phyloP scores from a whole-genome alignment of 64 coral and sea anemone genomes.

The Astreopora myriophthalma region DNA sequence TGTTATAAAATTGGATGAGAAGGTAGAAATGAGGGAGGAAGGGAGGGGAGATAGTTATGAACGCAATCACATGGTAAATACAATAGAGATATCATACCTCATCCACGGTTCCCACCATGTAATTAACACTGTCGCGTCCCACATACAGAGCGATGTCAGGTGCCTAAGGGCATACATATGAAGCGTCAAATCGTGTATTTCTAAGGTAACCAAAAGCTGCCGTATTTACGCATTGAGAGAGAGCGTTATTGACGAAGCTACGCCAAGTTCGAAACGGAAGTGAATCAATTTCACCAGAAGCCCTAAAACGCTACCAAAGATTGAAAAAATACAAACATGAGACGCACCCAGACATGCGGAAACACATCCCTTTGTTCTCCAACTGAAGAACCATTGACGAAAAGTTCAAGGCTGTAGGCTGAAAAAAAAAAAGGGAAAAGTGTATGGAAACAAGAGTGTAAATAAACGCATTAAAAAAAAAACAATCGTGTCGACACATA shows the following conservation, averaged over 20 bases:
- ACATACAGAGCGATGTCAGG: slow-evolving; percentile 47
- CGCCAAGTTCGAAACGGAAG: too few relatives aligned
- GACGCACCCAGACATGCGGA: slow-evolving; percentile 67
- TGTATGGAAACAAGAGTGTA: background rate
- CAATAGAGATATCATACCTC: slow-evolving; percentile 69
- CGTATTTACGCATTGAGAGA: too few relatives aligned
- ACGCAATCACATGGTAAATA: too few relatives aligned
- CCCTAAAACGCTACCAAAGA: too few relatives aligned
- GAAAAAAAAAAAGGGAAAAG: background rate
- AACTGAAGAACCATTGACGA: slow-evolving; percentile 72
- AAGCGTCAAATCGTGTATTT: background rate
- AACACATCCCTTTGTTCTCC: slow-evolving; percentile 46
- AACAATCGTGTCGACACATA: too few relatives aligned
- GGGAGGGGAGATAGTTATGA: too few relatives aligned
- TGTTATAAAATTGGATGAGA: background rate
- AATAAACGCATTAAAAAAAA: background rate
- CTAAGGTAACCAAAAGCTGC: background rate
- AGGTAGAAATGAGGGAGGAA: too few relatives aligned
- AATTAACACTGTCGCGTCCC: slow-evolving; percentile 63
- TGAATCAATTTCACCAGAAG: too few relatives aligned
- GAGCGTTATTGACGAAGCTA: too few relatives aligned
- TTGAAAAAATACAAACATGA: background rate
- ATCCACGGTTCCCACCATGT: slow-evolving; percentile 70
- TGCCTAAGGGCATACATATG: background rate
- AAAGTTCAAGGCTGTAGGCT: slow-evolving; percentile 73